phyloP scores from a whole-genome alignment of 2,888 invertebrate species.

The Melanostoma scalare region DNA sequence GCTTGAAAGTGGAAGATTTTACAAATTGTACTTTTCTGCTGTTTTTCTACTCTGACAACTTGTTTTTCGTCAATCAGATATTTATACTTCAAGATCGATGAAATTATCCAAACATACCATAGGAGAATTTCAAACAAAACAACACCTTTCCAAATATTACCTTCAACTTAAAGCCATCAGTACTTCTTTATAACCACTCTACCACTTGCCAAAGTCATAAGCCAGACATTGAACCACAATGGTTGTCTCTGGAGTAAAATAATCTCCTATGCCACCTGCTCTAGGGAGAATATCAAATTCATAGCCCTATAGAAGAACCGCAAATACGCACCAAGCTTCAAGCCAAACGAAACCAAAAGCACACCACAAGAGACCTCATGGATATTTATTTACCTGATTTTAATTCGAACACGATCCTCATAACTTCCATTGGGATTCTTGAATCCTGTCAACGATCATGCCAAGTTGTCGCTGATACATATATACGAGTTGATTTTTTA shows the following conservation, averaged over 20 bases:
- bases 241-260: conserved; percentile 15
- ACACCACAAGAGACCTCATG: conserved; percentile 47
- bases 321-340: conserved; percentile 18
- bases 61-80: no score
- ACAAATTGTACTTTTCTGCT: no score
- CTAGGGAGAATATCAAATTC: conserved; percentile 60
- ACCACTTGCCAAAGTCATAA: not conserved
- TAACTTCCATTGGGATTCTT: conserved; percentile 68
- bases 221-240: conserved; percentile 21
- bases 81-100: no score
- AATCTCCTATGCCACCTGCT: conserved; percentile 57
- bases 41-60: no score
- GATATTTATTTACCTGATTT: conserved; percentile 71
- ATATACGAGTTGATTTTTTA: not conserved
- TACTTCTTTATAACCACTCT: not conserved
- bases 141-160: no score
- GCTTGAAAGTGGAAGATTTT: no score
- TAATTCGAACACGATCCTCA: conserved; percentile 72
- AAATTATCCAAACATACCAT: no score
- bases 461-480: conserved; percentile 52
- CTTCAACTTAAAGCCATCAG: no score
- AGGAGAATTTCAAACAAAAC: no score
- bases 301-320: conserved; percentile 37
- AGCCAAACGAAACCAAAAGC: not conserved
- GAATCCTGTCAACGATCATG: conserved; percentile 72